Conservation (phyloP, 92 coral and sea anemone genomes). For the Epizoanthus illoricatus region DNA sequence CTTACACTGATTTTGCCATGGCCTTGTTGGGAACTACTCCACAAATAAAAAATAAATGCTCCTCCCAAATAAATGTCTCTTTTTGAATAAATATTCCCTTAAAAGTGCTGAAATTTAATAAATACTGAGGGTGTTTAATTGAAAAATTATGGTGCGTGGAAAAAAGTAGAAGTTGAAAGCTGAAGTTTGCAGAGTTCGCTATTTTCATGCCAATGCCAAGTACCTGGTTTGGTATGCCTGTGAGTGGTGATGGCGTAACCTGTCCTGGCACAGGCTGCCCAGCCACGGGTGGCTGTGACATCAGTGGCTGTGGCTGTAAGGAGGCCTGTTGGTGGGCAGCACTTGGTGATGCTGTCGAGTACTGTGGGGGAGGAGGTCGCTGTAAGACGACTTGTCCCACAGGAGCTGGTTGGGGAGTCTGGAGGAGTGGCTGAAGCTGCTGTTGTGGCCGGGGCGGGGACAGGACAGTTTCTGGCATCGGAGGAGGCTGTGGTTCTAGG, state of each 20-base stretch:
- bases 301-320: slow-evolving; percentile 47
- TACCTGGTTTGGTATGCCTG: slow-evolving; percentile 38
- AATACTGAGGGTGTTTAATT: too few species aligned
- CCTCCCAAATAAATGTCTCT: too few species aligned
- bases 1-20: too few species aligned
- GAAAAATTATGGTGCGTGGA: too few species aligned
- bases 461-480: slow-evolving; percentile 32
- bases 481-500: slow-evolving; percentile 22
- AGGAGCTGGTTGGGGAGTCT: slow-evolving; percentile 21
- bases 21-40: too few species aligned
- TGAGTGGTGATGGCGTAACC: neutral
- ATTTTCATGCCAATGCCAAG: neutral
- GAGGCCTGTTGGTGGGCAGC: slow-evolving; percentile 24
- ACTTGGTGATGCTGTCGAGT: slow-evolving; percentile 1
- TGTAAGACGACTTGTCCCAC: slow-evolving; percentile 24
- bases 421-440: slow-evolving; percentile 32
- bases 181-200: neutral
- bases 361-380: slow-evolving; percentile 28
- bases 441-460: slow-evolving; percentile 35
- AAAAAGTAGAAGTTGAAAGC: neutral
- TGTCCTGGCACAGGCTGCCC: slow-evolving; percentile 24
- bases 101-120: too few species aligned
- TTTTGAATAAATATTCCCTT: too few species aligned
- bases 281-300: slow-evolving; percentile 33
- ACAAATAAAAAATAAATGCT: too few species aligned